phyloP scores from a whole-genome alignment of 2,113 vertebrate genomes.

The Hypomesus transpacificus region DNA sequence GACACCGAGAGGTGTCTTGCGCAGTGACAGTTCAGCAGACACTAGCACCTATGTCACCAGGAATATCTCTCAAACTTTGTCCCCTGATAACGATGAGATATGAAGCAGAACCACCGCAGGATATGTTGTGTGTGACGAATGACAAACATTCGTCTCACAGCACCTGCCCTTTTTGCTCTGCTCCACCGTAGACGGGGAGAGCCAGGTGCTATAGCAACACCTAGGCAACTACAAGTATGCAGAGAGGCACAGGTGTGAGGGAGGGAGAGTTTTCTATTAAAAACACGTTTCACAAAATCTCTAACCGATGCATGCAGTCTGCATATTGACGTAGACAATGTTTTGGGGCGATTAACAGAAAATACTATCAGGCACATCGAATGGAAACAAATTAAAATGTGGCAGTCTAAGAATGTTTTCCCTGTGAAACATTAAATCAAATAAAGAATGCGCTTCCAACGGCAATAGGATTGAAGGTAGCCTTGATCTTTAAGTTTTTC shows the following conservation, averaged over 20 bases:
- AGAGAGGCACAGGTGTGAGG: background rate
- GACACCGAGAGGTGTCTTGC: background rate
- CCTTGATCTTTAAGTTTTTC: conserved; percentile 55
- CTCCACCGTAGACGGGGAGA: background rate
- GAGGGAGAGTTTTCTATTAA: background rate
- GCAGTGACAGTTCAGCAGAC: background rate
- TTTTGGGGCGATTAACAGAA: background rate
- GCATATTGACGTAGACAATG: background rate
- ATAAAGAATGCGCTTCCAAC: conserved; percentile 49
- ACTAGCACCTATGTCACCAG: conserved; percentile 39
- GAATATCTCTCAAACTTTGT: conserved; percentile 24
- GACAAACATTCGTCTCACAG: conserved; percentile 4
- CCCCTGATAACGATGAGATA: conserved; percentile 15
- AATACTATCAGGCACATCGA: background rate
- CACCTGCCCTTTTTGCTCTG: background rate
- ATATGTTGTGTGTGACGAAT: background rate
- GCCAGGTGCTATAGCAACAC: conserved; percentile 1
- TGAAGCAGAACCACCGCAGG: conserved; percentile 13
- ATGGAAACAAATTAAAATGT: background rate
- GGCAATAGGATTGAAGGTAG: conserved; percentile 19
- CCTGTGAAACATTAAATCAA: conserved; percentile 46
- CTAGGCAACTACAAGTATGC: background rate
- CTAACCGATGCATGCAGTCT: background rate
- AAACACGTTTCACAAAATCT: too few relatives aligned
- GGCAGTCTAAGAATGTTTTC: background rate